Evolutionary conservation across 2,113 vertebrate genomes (phyloP).

Genomic region (Caranx ignobilis): DNA sequence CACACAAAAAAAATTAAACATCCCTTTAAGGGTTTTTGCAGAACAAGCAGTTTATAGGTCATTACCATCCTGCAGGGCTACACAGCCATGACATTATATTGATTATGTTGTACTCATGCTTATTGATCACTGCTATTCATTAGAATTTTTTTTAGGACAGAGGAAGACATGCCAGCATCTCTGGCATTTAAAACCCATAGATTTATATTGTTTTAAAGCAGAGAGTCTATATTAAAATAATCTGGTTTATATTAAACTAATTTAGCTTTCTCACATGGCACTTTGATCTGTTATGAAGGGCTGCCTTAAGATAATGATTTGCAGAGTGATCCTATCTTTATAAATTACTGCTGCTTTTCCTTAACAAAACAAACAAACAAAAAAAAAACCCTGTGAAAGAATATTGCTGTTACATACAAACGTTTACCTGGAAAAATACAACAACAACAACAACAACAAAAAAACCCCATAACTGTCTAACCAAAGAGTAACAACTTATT

Average conservation of each 20-base stretch:
- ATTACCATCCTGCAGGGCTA: background rate
- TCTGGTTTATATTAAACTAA: background rate
- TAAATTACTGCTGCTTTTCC: background rate
- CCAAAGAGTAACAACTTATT: background rate
- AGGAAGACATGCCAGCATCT: background rate
- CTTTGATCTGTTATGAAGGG: too few relatives aligned
- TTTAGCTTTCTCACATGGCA: background rate
- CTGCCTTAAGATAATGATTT: too few relatives aligned
- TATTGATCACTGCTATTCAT: conserved; percentile 14
- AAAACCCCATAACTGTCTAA: background rate
- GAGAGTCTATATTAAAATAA: background rate
- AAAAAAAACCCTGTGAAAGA: background rate
- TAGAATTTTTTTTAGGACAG: background rate
- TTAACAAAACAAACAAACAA: too few relatives aligned
- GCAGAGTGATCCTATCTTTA: background rate
- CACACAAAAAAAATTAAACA: too few relatives aligned
- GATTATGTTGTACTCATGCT: conserved; percentile 1
- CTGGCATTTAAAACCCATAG: background rate
- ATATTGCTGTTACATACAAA: background rate
- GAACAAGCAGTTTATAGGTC: background rate
- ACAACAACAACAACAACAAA: too few relatives aligned
- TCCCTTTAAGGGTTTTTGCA: too few relatives aligned
- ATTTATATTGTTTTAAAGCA: background rate
- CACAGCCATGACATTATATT: background rate
- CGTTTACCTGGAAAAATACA: too few relatives aligned